phyloP scores from a whole-genome alignment of 2,797 vertebrate genomes.

The Trematomus bernacchii region DNA sequence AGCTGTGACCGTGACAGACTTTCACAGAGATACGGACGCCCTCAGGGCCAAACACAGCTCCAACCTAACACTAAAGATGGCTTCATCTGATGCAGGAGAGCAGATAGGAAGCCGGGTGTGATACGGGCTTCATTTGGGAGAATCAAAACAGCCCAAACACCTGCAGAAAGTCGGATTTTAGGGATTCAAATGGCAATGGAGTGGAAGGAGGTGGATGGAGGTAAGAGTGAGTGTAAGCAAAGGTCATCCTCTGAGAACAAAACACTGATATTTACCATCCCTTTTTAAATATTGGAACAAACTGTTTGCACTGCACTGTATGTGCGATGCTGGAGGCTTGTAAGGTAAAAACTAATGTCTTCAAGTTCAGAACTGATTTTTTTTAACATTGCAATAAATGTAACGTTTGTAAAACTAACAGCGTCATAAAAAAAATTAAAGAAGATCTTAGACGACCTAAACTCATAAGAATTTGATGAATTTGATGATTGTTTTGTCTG shows the following conservation, averaged over 20 bases:
- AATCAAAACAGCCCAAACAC: slow-evolving; percentile 60
- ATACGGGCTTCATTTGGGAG: slow-evolving; percentile 54
- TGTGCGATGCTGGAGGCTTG: no score
- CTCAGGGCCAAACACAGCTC: slow-evolving; percentile 19
- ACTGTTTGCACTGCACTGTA: no score
- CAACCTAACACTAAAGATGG: slow-evolving; percentile 38
- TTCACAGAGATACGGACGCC: slow-evolving; percentile 42
- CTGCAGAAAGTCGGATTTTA: slow-evolving; percentile 38
- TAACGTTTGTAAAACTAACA: no score
- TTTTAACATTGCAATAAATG: no score
- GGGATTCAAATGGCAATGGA: slow-evolving; percentile 11
- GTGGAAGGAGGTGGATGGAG: not conserved
- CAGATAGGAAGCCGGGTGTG: slow-evolving; percentile 20
- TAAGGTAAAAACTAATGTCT: no score
- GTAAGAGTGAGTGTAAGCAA: not conserved
- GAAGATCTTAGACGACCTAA: no score
- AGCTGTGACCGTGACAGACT: slow-evolving; percentile 51
- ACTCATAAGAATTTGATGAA: no score
- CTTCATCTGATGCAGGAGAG: slow-evolving; percentile 46
- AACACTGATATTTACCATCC: not conserved
- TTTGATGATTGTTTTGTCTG: no score
- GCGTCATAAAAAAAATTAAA: no score
- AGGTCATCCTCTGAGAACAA: not conserved
- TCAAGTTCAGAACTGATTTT: no score
- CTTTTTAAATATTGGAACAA: no score